Evolutionary conservation across 2,797 vertebrate species (phyloP), one percentile per base, ranked within the genome.

Genomic region (Hippocampus kuda): DNA sequence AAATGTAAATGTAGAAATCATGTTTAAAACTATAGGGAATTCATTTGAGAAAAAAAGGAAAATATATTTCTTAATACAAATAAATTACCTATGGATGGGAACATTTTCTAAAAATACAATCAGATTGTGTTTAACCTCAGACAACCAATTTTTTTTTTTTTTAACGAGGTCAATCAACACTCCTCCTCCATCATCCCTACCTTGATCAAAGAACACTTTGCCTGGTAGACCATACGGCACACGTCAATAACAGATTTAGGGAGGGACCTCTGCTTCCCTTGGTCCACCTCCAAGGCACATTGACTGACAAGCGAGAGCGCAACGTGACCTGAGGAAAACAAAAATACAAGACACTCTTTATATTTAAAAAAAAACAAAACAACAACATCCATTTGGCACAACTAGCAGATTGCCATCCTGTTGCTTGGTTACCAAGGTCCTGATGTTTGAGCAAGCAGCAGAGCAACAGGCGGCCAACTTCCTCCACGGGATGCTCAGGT

Each of bases 361-460:
- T n/a, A n/a, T n/a, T n/a, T n/a, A n/a, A n/a, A 16, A 9, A 30
- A 34, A 18, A 34, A 34, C 5, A 18, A 20, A 34, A 8, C 59
- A 1, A 10, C 0, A 30, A 57, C 34, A 24, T 13, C 61, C 7
- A 38, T 10, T 41, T 22, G 34, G 13, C 27, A 27, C n/a, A 57
- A 57, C 54, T 15, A 13, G 9, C 10, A 5, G 2, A 26, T 1
- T 6, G 56, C 11, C 20, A 30, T 65, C 30, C 24, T 66, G 84
- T 81, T 85, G 83, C 82, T 80, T 78, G 73, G 78, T 88, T 94
- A 99, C 97, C 97, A 65, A 99, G 93, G 89, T 99, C 97, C 77
- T 99, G 96, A 74, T 99, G 97, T 80, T 99, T 99, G 56, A 99
- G 90, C 70, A 99, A 92, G 86, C 97, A 99, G 84, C 97, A 99